Conservation (phyloP, 1,140 invertebrate genomes). For the Mycetomoellerius zeteki region DNA sequence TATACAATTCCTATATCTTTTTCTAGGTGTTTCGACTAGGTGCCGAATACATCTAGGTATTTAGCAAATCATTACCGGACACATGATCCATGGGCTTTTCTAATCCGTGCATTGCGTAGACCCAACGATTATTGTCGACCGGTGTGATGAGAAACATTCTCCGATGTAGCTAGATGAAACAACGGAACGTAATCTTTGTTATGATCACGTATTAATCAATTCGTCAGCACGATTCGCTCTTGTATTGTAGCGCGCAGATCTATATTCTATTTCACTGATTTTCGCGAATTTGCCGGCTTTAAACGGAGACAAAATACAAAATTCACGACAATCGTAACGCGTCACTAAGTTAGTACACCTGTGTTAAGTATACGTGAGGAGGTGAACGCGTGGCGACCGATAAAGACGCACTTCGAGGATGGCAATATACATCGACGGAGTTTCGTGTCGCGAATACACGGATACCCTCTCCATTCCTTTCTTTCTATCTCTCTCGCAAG, state of each 20-base stretch:
- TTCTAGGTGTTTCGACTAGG: too few relatives aligned
- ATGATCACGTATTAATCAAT: not conserved
- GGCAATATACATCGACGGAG: conserved; percentile 25
- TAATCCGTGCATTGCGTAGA: conserved; percentile 78
- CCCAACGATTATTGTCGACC: conserved; percentile 78
- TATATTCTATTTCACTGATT: not conserved
- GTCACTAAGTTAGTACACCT: not conserved
- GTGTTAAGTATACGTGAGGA: conserved; percentile 26
- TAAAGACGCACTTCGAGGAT: conserved; percentile 32
- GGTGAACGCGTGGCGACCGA: conserved; percentile 26
- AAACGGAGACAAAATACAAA: not conserved
- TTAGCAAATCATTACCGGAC: conserved; percentile 77
- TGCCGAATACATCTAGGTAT: too few relatives aligned
- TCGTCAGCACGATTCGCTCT: not conserved
- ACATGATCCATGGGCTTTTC: conserved; percentile 78
- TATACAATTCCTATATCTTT: too few relatives aligned
- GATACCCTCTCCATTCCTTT: not conserved
- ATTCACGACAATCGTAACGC: not conserved
- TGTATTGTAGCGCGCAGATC: not conserved
- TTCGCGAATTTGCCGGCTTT: not conserved
- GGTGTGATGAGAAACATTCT: conserved; percentile 75
- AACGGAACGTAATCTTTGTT: not conserved
- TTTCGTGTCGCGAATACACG: not conserved
- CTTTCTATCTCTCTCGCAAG: not conserved
- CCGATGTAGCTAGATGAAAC: conserved; percentile 1